Evolutionary conservation across 2,797 vertebrate species (phyloP), one percentile per base, ranked within the genome.

Genomic region (Lerista edwardsae): DNA sequence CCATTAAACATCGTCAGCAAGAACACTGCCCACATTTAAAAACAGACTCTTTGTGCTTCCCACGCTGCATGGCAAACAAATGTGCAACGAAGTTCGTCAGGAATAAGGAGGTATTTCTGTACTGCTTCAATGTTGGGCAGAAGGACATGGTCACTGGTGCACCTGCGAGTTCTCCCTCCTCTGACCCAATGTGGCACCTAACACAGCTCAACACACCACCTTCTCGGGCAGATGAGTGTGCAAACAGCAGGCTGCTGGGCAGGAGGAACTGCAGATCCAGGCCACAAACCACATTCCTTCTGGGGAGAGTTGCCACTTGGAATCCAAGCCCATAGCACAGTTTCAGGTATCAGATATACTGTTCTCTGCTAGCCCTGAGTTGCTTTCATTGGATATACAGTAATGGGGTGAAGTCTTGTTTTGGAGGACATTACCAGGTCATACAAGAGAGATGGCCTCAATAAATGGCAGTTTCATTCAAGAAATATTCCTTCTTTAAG

Each of bases 271-370:
- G 41, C 34, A 41, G 36, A 29, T 15, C 62, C 36, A 15, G 19
- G 68, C 23, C 27, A 67, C 17, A 65, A 29, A 44, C 10, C 21
- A 64, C 25, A 2, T 23, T 36, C 25, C 41, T 25, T 36, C 27
- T 75, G 5, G 62, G 25, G 39, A 44, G 27, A 74, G 41, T 10
- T 1, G 2, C 11, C 7, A 41, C 57, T 36, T 36, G 7, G 34
- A 2, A 14, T 51, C 31, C 10, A 44, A 34, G 57, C n/a, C 65
- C 25, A 41, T 19, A 41, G 27, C 14, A 29, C 39, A 51, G n/a
- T 73, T 90, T 41, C 79, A 47, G 77, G 9, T 82, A 62, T 72
- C 59, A 39, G 57, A 36, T 41, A 61, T 47, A 47, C 47, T 47
- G 7, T 23, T 80, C 55, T 85, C 59, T 23, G 51, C 47, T 75